Conservation (phyloP, 2,797 vertebrate species). For the Tenualosa ilisha region DNA sequence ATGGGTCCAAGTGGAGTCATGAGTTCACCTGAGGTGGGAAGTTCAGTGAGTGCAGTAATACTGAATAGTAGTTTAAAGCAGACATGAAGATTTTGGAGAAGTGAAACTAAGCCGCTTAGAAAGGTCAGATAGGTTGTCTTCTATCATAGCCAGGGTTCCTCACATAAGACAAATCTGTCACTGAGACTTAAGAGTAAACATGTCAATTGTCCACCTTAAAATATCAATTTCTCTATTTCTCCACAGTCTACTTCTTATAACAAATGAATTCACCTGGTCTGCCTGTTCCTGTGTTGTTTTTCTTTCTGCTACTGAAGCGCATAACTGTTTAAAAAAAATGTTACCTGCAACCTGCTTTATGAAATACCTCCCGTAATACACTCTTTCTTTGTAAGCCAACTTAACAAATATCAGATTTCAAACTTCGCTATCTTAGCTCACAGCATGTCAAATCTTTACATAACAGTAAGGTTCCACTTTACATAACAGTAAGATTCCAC, state of each 20-base stretch:
- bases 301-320: not conserved
- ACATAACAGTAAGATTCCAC: not conserved
- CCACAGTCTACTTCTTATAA: not conserved
- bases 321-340: not conserved
- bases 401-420: not conserved
- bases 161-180: not conserved
- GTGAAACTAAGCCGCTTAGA: not conserved
- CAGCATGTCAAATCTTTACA: not conserved
- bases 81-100: not conserved
- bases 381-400: not conserved
- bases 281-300: not conserved
- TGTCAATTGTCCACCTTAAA: no score
- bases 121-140: not conserved
- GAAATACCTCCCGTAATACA: not conserved
- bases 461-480: not conserved
- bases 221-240: not conserved
- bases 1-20: conserved; percentile 29
- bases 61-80: not conserved
- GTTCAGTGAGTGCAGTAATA: not conserved
- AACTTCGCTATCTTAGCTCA: not conserved
- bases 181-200: not conserved
- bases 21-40: conserved; percentile 20
- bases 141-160: not conserved
- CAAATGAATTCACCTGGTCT: not conserved
- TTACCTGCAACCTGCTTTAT: not conserved